These are phyloP conservation scores for Microchirus variegatus DNA, from an alignment of 2,797 vertebrate genomes.

Conservation along the genomic window DNA sequence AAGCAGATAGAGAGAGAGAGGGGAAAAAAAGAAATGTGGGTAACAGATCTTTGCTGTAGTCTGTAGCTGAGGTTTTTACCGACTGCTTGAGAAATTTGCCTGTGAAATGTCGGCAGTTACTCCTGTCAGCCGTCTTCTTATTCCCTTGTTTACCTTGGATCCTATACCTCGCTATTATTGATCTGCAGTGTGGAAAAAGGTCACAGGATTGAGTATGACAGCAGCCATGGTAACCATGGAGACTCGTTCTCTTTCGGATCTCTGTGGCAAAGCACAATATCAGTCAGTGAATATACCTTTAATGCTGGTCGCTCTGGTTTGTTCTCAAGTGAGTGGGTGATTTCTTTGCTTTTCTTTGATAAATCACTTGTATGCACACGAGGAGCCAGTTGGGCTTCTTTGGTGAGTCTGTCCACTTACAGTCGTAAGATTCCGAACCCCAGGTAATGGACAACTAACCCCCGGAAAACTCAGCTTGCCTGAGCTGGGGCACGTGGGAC, in stretches of 20 bases:
- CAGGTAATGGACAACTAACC: too few relatives aligned
- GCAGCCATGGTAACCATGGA: slow-evolving; percentile 59
- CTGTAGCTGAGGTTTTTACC: slow-evolving; percentile 31
- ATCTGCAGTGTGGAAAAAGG: slow-evolving; percentile 73
- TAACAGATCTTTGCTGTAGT: slow-evolving; percentile 24
- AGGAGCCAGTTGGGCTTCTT: too few relatives aligned
- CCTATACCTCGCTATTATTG: slow-evolving; percentile 67
- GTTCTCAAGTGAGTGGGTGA: slow-evolving; percentile 14
- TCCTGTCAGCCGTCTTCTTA: slow-evolving; percentile 57
- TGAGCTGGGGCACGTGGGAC: too few relatives aligned
- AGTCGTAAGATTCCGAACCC: too few relatives aligned
- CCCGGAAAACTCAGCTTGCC: too few relatives aligned
- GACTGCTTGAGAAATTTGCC: slow-evolving; percentile 55
- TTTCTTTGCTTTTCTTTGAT: neutral
- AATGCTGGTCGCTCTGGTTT: slow-evolving; percentile 15
- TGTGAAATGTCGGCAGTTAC: slow-evolving; percentile 75
- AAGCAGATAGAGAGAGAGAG: slow-evolving; percentile 4
- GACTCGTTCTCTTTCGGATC: slow-evolving; percentile 25
- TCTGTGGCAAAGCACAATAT: slow-evolving; percentile 20
- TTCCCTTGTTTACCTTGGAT: slow-evolving; percentile 71
- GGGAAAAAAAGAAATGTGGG: too few relatives aligned
- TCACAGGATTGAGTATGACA: slow-evolving; percentile 74
- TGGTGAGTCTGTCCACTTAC: too few relatives aligned
- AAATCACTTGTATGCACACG: too few relatives aligned
- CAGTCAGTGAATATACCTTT: slow-evolving; percentile 37